Evolutionary conservation across 2,888 invertebrate species (phyloP).

Genomic region (Rhaphigaster nebulosa): DNA sequence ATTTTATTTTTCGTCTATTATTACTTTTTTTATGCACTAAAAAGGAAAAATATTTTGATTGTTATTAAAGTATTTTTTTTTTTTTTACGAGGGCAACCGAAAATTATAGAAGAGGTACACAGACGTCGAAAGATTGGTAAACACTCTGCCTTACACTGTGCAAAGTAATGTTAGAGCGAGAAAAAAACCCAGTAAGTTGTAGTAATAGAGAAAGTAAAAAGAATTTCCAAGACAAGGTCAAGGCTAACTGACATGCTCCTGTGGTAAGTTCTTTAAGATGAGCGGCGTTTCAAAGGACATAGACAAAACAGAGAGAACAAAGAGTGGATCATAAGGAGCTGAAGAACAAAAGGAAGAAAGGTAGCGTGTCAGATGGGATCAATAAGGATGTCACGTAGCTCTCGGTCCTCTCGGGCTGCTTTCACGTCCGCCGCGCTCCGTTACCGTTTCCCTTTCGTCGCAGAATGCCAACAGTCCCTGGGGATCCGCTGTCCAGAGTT

Average conservation of each 20-base stretch:
- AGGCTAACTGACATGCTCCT: not conserved
- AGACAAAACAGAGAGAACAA: constrained; percentile 54
- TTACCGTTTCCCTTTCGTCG: constrained; percentile 45
- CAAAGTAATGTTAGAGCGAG: not conserved
- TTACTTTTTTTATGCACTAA: too few species aligned
- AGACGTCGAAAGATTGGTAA: too few species aligned
- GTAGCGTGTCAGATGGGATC: constrained; percentile 20
- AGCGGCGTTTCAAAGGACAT: not conserved
- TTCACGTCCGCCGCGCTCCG: constrained; percentile 10
- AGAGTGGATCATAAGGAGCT: constrained; percentile 51
- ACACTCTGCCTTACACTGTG: too few species aligned
- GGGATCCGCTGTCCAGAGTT: not conserved
- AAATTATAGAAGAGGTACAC: too few species aligned
- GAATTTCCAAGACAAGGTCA: not conserved
- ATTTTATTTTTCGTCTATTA: too few species aligned
- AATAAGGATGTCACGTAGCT: constrained; percentile 50
- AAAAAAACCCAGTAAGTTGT: not conserved
- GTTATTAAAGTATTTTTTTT: too few species aligned
- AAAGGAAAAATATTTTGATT: too few species aligned
- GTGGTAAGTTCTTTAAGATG: not conserved
- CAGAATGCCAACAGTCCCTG: not conserved
- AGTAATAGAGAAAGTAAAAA: not conserved
- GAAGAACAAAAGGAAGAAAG: constrained; percentile 35
- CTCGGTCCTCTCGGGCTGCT: not conserved
- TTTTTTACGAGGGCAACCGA: too few species aligned